Conservation (phyloP, 2,888 invertebrate genomes). For the Uropetala carovei region DNA sequence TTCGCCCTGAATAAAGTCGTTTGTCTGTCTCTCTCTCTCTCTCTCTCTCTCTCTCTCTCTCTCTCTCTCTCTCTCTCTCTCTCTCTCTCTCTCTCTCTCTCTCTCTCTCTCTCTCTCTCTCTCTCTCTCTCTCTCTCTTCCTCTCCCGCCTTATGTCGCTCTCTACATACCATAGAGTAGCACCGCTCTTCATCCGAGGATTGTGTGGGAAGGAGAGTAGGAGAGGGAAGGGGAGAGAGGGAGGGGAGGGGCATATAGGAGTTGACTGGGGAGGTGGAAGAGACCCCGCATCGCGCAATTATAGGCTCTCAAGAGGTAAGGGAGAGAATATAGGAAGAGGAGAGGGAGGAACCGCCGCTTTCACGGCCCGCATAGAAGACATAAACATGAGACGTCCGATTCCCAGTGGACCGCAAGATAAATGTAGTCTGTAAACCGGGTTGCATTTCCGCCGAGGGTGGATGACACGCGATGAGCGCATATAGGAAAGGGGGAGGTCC, state of each 20-base stretch:
- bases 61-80: neutral
- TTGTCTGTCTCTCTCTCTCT: neutral
- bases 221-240: too few relatives aligned
- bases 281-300: neutral
- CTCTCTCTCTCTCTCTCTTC: neutral
- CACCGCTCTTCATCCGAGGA: too few relatives aligned
- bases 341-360: neutral
- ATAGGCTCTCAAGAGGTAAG: neutral
- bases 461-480: conserved; percentile 41
- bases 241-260: neutral
- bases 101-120: neutral
- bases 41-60: neutral
- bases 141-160: too few relatives aligned
- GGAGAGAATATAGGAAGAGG: neutral
- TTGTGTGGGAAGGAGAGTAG: too few relatives aligned
- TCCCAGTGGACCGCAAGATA: conserved; percentile 15
- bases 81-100: neutral
- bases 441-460: conserved; percentile 30
- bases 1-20: too few relatives aligned
- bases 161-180: too few relatives aligned
- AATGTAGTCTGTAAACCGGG: neutral
- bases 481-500: neutral
- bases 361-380: neutral
- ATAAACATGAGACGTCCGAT: conserved; percentile 6
- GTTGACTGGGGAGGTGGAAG: neutral